Evolutionary conservation across 92 coral and sea anemone species (phyloP).

Genomic region (Palythoa grandiflora): DNA sequence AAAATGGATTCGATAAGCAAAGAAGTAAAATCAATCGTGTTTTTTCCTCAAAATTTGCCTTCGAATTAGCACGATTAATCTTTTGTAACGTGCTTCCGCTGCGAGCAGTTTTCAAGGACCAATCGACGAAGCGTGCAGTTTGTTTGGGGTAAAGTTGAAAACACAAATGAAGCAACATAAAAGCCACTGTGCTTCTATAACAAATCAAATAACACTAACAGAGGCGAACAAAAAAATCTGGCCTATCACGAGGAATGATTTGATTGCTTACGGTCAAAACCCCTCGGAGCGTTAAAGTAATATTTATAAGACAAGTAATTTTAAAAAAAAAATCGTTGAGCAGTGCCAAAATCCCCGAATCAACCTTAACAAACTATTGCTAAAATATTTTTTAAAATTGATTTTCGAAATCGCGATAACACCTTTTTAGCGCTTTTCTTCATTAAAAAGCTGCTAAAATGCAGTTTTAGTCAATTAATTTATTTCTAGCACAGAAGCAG

Average conservation of each 20-base stretch:
- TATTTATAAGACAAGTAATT: slow-evolving; percentile 2
- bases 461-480: background rate
- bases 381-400: background rate
- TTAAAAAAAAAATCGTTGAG: background rate
- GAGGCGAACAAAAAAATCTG: background rate
- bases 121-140: slow-evolving; percentile 20
- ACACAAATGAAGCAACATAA: slow-evolving; percentile 19
- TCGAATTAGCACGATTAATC: slow-evolving; percentile 27
- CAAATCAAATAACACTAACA: slow-evolving; percentile 28
- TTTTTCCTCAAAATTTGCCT: slow-evolving; percentile 12
- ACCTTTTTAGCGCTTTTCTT: background rate
- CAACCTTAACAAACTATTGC: background rate
- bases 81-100: slow-evolving; percentile 41
- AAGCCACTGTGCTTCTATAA: slow-evolving; percentile 1
- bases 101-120: slow-evolving; percentile 15
- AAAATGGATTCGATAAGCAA: background rate
- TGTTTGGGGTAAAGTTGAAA: slow-evolving; percentile 12
- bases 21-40: background rate
- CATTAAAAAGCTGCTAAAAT: background rate
- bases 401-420: background rate
- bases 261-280: slow-evolving; percentile 29
- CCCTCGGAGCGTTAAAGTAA: slow-evolving; percentile 16
- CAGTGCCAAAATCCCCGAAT: background rate
- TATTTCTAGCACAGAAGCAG: background rate
- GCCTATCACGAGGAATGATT: slow-evolving; percentile 1